Base-by-base conservation (phyloP, 2,113 vertebrate species). In the Origma solitaria region DNA sequence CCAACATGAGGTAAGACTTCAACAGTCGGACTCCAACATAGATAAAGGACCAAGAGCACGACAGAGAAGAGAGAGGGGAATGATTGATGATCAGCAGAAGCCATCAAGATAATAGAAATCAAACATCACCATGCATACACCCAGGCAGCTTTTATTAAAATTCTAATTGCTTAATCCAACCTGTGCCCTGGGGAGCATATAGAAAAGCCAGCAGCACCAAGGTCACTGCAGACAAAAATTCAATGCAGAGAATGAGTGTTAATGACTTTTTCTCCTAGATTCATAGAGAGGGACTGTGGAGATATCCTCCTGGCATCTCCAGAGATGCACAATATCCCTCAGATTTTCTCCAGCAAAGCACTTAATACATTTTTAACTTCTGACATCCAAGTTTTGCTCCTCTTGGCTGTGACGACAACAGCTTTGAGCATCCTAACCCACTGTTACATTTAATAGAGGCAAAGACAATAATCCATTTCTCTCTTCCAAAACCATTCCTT, bases 171-270 rank as follows among this genome's bases (percentile, higher is more conserved):
- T 85, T 31, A 21, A 53, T 94, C 70, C 58, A 62, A 33, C 45
- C 58, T 40, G 25, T 88, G 75, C 61, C 49, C 51, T 57, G 28
- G 31, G 50, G 75, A 92, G 47, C 38, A 40, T 37, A 45, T 82
- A 79, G 78, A 70, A 80, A 44, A 89, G 75, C 75, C 86, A 69
- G 45, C 71, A 84, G 69, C 47, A 61, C 28, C 86, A 96, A 97
- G 94, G 96, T 96, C 95, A 95, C 35, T 50, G 85, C 75, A 90
- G 87, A 53, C 72, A 90, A 79, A 91, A 97, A 89, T 96, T 94
- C 95, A 92, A 88, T 94, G 83, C 44, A 69, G 78, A 65, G 38
- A 53, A 95, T 72, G 65, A 58, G 82, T 47, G 57, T 21, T 50
- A 92, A 95, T 91, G 51, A 70, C 40, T 89, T 69, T 30, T 82